Evolutionary conservation across 2,113 vertebrate species (phyloP), one percentile per base, ranked within the genome.

Genomic region (Lutjanus erythropterus): DNA sequence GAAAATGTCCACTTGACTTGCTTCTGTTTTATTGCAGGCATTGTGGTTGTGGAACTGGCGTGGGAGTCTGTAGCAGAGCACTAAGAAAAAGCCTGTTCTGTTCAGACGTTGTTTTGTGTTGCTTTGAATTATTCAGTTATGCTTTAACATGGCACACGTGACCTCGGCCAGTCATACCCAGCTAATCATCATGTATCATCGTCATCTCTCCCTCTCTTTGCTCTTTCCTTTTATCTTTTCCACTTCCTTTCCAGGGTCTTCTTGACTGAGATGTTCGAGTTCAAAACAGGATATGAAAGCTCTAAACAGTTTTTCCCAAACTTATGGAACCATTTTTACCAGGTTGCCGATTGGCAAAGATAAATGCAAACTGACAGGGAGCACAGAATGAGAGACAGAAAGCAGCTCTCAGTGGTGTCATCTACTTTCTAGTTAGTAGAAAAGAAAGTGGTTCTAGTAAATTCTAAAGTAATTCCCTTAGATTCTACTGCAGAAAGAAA

Each of bases 91-190:
- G 52, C 41, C 15, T 29, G 59, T 69, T 70, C 74, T 56, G 61
- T 73, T 58, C 74, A 71, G 41, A 70, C 8, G 2, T 56, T 76
- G 68, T 68, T 74, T 69, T 88, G 80, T 67, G 84, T 83, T 87
- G 62, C 72, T 77, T 74, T 90, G 71, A 91, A 91, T 91, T 84
- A 89, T 91, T 92, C 85, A 90, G 83, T 86, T 77, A 25, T 64
- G 80, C 80, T 84, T 86, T 75, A 89, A 81, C 74, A 50, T 37
- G 15, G 50, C 49, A 46, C 82, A 78, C 61, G 75, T 88, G 87
- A 87, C 66, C 76, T 59, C 12, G 46, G 58, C 78, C 78, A 71
- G 76, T 78, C 80, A 75, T 59, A 82, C 33, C 33, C 59, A 61
- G 62, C 66, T 71, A 70, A 84, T 88, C 80, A 77, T 67, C 62